Percentiles rank a stretch among this genome's conserved stretches.
Conservation (phyloP, 2,888 invertebrate species). For the Pyrocoelia pectoralis region DNA sequence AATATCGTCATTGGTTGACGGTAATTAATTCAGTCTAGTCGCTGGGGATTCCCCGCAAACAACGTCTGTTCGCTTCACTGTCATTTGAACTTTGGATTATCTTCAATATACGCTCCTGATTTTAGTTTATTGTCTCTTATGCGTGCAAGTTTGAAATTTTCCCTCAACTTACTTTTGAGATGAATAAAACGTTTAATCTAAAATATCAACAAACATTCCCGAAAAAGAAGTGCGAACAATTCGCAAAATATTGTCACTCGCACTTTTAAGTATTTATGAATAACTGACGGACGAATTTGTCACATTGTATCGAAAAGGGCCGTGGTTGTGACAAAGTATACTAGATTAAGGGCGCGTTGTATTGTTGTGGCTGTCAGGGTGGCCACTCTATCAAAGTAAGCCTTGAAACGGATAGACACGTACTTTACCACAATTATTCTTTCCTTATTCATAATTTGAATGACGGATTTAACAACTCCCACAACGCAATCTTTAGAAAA, state of each 20-base stretch:
- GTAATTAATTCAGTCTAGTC: slow-evolving; percentile 54
- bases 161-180: background rate
- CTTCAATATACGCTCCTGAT: slow-evolving; percentile 35
- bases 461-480: background rate
- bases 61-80: slow-evolving; percentile 48
- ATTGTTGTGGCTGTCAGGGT: slow-evolving; percentile 54
- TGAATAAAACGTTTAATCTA: background rate
- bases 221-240: slow-evolving; percentile 8
- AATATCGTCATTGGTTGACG: slow-evolving; percentile 46
- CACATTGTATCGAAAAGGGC: slow-evolving; percentile 42
- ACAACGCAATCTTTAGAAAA: background rate
- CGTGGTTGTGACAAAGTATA: slow-evolving; percentile 56
- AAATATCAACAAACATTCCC: background rate
- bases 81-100: slow-evolving; percentile 50
- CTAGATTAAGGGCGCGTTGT: slow-evolving; percentile 53
- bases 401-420: slow-evolving; percentile 45
- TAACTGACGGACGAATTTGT: slow-evolving; percentile 30
- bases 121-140: slow-evolving; percentile 33
- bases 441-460: slow-evolving; percentile 14
- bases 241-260: slow-evolving; percentile 30
- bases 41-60: slow-evolving; percentile 51
- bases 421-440: slow-evolving; percentile 38
- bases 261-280: slow-evolving; percentile 26
- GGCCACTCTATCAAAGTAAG: slow-evolving; percentile 56
- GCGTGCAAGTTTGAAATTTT: background rate